Percentiles rank a stretch among this genome's conserved stretches.
These are phyloP conservation scores for Enteromius fasciolatus DNA, from an alignment of 2,797 vertebrate species.

Conservation along the genomic window DNA sequence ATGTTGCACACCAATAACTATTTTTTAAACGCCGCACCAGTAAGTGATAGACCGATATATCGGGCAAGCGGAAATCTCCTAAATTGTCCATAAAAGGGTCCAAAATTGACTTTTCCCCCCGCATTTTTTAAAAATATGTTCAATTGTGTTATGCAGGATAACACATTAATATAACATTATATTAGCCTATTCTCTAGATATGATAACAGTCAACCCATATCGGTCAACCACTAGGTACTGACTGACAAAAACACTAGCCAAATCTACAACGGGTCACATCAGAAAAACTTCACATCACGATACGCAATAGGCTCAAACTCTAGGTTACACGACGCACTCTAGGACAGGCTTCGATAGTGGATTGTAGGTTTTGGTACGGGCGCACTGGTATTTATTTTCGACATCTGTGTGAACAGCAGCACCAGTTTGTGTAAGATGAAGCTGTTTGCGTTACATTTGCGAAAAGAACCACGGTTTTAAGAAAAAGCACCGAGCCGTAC, in stretches of 20 bases:
- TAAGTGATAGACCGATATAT: slow-evolving; percentile 27
- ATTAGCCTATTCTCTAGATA: neutral
- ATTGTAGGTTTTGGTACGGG: slow-evolving; percentile 20
- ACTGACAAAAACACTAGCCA: slow-evolving; percentile 18
- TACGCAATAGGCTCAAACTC: slow-evolving; percentile 53
- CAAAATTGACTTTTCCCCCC: neutral
- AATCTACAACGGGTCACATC: slow-evolving; percentile 45
- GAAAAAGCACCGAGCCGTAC: slow-evolving; percentile 35
- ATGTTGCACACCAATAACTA: slow-evolving; percentile 17
- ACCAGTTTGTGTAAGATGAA: slow-evolving; percentile 63
- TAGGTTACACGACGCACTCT: slow-evolving; percentile 30
- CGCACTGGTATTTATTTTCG: slow-evolving; percentile 30
- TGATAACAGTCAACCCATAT: slow-evolving; percentile 3
- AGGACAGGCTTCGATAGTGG: slow-evolving; percentile 27
- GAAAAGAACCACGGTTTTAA: neutral
- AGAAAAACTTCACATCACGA: slow-evolving; percentile 40
- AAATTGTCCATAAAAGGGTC: neutral
- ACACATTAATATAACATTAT: neutral
- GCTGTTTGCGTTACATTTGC: neutral
- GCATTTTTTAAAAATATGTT: neutral
- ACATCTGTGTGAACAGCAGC: slow-evolving; percentile 62
- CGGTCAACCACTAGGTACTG: slow-evolving; percentile 23
- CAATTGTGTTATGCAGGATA: neutral
- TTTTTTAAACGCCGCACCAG: neutral
- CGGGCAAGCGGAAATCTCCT: neutral